A percentile compares a stretch with the other conserved stretches of the same genome.
Evolutionary conservation across 2,113 vertebrate genomes (phyloP).

Genomic region (Antigone vipio): DNA sequence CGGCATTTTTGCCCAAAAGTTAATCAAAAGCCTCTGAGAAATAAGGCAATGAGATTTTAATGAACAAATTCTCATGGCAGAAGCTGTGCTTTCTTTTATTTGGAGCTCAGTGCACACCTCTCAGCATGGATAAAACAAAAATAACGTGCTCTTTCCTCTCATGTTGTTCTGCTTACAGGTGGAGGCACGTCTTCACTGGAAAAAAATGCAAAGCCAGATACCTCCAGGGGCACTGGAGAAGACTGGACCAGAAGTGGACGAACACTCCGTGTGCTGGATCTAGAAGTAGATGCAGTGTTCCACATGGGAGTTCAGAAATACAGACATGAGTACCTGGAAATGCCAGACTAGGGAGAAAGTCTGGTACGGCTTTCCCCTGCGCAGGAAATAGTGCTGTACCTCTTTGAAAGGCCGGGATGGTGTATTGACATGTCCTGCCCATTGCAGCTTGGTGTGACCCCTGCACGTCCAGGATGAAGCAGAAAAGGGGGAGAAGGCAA

Average conservation of each 20-base stretch:
- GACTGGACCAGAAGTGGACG: not conserved
- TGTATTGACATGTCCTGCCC: not conserved
- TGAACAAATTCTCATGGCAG: constrained; percentile 44
- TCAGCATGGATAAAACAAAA: constrained; percentile 8
- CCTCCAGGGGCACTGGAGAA: not conserved
- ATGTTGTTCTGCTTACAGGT: not conserved
- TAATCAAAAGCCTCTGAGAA: constrained; percentile 59
- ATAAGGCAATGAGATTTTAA: constrained; percentile 58
- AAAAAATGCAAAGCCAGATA: not conserved
- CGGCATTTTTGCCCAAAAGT: not conserved
- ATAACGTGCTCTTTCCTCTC: not conserved
- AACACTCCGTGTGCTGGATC: not conserved
- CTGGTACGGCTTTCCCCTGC: not conserved
- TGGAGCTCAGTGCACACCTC: not conserved
- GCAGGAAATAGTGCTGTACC: not conserved
- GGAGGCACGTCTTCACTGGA: not conserved
- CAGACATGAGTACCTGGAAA: not conserved
- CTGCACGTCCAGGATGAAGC: not conserved
- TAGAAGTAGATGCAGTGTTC: not conserved
- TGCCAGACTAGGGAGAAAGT: not conserved
- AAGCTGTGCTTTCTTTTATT: not conserved
- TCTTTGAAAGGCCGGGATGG: not conserved
- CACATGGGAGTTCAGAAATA: not conserved
- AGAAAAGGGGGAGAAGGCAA: not conserved
- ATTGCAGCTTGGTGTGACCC: not conserved